A percentile compares a stretch with the other conserved stretches of the same genome.
These are phyloP conservation scores for Linepithema humile DNA, from an alignment of 1,140 invertebrate species.

Conservation along the genomic window DNA sequence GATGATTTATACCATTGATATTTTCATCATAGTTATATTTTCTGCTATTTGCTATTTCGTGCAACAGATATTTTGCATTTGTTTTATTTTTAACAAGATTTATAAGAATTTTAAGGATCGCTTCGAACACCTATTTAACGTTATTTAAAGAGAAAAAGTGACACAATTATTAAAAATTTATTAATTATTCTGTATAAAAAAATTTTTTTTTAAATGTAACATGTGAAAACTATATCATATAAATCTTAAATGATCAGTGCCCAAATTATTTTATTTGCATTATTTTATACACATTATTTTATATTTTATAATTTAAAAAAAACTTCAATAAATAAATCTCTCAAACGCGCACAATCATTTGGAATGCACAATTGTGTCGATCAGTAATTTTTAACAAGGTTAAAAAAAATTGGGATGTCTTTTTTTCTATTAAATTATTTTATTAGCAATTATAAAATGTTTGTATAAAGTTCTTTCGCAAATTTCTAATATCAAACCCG, in stretches of 20 bases:
- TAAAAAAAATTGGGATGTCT: too few relatives aligned
- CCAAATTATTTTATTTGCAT: background rate
- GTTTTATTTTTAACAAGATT: background rate
- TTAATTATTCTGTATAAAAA: background rate
- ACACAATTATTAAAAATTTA: background rate
- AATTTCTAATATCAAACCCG: too few relatives aligned
- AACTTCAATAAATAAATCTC: background rate
- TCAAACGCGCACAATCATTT: background rate
- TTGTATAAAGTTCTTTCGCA: too few relatives aligned
- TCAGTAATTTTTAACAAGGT: too few relatives aligned
- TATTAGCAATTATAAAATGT: too few relatives aligned
- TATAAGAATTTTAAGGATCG: background rate
- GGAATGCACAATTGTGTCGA: background rate
- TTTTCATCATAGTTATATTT: background rate
- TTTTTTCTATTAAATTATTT: too few relatives aligned
- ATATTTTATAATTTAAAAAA: background rate
- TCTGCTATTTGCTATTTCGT: too few relatives aligned
- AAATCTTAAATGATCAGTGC: background rate
- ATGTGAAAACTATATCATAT: background rate
- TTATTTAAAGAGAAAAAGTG: background rate
- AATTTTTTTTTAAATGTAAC: background rate
- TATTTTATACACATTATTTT: background rate
- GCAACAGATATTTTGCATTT: background rate
- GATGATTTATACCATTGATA: background rate
- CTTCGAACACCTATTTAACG: background rate